phyloP scores from a whole-genome alignment of 2,888 invertebrate species.

The Caenorhabditis becei region DNA sequence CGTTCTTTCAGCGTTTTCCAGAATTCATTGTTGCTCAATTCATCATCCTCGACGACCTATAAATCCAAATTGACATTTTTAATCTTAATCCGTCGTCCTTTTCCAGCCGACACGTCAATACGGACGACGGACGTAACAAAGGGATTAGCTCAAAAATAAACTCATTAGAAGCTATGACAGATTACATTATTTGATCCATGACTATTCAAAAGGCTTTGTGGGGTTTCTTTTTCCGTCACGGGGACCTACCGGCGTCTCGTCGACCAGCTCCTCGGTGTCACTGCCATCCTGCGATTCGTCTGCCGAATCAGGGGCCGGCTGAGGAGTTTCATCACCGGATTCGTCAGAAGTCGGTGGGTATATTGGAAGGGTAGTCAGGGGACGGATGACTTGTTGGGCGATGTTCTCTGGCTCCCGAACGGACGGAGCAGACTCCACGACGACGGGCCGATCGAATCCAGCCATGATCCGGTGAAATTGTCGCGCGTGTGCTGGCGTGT shows the following conservation, averaged over 20 bases:
- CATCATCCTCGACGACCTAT: slow-evolving; percentile 43
- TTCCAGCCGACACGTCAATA: slow-evolving; percentile 22
- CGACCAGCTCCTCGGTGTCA: slow-evolving; percentile 1
- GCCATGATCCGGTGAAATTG: slow-evolving; percentile 8
- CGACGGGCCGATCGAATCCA: slow-evolving; percentile 5
- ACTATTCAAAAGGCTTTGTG: slow-evolving; percentile 33
- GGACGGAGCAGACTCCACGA: neutral
- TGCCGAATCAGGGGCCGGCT: slow-evolving; percentile 15
- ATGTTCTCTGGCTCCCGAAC: neutral
- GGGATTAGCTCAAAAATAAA: slow-evolving; percentile 34
- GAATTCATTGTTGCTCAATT: slow-evolving; percentile 25
- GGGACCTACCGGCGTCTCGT: neutral
- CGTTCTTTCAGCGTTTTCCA: slow-evolving; percentile 33
- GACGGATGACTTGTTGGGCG: slow-evolving; percentile 32
- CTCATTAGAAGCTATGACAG: slow-evolving; percentile 16
- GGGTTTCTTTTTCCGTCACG: neutral
- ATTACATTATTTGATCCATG: slow-evolving; percentile 25
- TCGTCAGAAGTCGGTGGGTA: slow-evolving; percentile 48
- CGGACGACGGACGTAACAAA: slow-evolving; percentile 20
- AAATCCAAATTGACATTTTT: slow-evolving; percentile 12
- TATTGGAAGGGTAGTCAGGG: slow-evolving; percentile 24
- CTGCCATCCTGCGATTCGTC: slow-evolving; percentile 13
- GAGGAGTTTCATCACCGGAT: slow-evolving; percentile 33
- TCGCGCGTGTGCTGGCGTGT: neutral
- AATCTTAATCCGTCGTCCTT: slow-evolving; percentile 21